Percentiles rank a stretch among this genome's conserved stretches.
Conservation (phyloP, 2,797 vertebrate species). For the Moxostoma hubbsi region DNA sequence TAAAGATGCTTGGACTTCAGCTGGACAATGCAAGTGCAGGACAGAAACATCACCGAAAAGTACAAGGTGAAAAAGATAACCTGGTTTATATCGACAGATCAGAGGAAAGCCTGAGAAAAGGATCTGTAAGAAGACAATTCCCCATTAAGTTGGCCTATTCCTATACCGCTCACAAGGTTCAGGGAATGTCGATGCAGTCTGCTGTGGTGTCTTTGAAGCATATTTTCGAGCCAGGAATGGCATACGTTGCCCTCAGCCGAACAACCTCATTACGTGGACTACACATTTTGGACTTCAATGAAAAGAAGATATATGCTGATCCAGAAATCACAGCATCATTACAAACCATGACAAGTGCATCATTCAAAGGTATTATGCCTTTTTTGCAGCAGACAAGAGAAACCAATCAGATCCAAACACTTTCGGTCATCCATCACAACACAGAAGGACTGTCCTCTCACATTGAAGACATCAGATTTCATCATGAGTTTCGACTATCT, state of each 20-base stretch:
- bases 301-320: conserved; percentile 24
- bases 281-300: conserved; percentile 18
- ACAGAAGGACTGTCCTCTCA: no score
- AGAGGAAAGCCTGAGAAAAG: not conserved
- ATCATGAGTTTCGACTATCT: not conserved
- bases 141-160: conserved; percentile 9
- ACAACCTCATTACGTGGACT: conserved; percentile 17
- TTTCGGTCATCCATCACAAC: no score
- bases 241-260: conserved; percentile 27
- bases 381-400: no score
- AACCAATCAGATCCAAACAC: no score
- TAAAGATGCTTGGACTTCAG: no score
- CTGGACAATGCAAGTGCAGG: not conserved
- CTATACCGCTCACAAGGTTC: conserved; percentile 7
- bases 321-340: not conserved
- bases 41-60: not conserved
- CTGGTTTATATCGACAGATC: not conserved
- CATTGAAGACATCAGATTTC: conserved; percentile 4
- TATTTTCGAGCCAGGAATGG: conserved; percentile 30
- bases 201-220: conserved; percentile 21
- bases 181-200: conserved; percentile 10
- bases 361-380: no score
- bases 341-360: no score
- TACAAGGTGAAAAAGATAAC: not conserved
- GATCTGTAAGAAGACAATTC: not conserved